phyloP scores from a whole-genome alignment of 2,113 vertebrate genomes.

The Zingel zingel region DNA sequence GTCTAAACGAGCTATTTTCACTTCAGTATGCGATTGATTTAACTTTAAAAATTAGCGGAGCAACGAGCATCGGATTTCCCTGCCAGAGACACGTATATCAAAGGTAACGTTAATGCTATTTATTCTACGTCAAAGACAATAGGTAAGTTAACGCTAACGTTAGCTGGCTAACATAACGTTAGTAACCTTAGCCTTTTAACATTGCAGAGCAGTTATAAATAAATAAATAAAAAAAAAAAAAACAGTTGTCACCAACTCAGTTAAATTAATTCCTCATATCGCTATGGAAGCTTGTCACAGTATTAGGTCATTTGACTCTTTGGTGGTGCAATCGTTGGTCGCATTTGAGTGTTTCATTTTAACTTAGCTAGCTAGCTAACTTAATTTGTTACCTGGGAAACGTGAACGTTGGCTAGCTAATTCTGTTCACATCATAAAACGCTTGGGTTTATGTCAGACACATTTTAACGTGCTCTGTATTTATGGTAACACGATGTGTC shows the following conservation, averaged over 20 bases:
- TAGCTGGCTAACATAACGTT: slow-evolving; percentile 22
- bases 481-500: too few species aligned
- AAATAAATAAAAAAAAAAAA: neutral
- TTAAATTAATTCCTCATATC: rapidly evolving
- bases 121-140: neutral
- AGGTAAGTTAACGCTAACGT: neutral
- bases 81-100: neutral
- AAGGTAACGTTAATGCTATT: slow-evolving; percentile 44
- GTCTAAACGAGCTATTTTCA: neutral
- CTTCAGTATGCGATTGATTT: slow-evolving; percentile 33
- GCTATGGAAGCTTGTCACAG: too few species aligned
- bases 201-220: too few species aligned
- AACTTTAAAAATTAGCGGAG: neutral
- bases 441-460: neutral
- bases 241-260: neutral
- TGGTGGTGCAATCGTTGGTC: neutral
- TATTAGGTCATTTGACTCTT: neutral
- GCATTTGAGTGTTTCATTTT: neutral
- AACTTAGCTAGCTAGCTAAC: slow-evolving; percentile 1
- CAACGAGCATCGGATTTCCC: slow-evolving; percentile 7
- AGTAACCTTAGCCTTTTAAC: neutral
- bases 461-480: neutral
- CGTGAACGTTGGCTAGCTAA: neutral
- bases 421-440: neutral
- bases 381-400: slow-evolving; percentile 6